These are phyloP conservation scores for Rhinolophus ferrumequinum DNA, from an alignment of 2,113 vertebrate species.

Conservation along the genomic window DNA sequence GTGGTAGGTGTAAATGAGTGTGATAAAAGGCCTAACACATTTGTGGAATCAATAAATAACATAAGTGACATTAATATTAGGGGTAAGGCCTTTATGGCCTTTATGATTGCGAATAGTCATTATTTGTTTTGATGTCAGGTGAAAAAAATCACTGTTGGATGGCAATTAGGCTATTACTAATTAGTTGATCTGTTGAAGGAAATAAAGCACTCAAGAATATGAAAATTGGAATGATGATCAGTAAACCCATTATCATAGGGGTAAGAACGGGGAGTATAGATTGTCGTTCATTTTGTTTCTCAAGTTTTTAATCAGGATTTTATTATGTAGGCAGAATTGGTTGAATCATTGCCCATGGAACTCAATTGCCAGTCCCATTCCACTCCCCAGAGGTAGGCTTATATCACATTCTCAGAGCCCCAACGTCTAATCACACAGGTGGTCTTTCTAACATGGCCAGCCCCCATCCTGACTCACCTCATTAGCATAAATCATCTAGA, in stretches of 20 bases:
- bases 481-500: not conserved
- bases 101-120: not conserved
- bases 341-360: not conserved
- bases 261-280: not conserved
- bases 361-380: not conserved
- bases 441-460: not conserved
- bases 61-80: not conserved
- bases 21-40: not conserved
- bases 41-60: not conserved
- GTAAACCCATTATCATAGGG: not conserved
- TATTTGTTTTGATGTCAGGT: not conserved
- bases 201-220: not conserved
- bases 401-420: not conserved
- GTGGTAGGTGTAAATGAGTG: not conserved
- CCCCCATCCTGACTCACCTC: not conserved
- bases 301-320: not conserved
- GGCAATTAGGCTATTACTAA: not conserved
- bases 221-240: not conserved
- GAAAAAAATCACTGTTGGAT: not conserved
- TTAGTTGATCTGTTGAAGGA: not conserved
- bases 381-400: not conserved
- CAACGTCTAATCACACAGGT: not conserved
- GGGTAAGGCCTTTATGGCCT: not conserved
- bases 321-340: not conserved
- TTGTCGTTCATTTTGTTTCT: not conserved